These are phyloP conservation scores for Trichomycterus rosablanca DNA, from an alignment of 2,113 vertebrate species.

Conservation along the genomic window DNA sequence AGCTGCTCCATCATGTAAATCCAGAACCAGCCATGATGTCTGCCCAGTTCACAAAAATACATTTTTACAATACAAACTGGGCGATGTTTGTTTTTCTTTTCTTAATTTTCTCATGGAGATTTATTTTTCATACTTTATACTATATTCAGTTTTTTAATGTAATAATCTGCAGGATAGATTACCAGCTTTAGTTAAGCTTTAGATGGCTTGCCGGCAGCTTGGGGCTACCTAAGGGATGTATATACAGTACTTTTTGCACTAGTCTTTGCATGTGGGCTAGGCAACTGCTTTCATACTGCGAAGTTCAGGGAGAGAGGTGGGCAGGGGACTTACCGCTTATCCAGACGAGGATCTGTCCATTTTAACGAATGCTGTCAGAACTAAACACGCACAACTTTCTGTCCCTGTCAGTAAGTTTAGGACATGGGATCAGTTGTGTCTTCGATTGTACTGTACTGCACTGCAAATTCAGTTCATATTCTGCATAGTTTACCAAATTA, in stretches of 20 bases:
- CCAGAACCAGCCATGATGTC: conserved; percentile 33
- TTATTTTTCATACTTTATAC: conserved; percentile 45
- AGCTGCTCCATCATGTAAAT: conserved; percentile 69
- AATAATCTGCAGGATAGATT: conserved; percentile 53
- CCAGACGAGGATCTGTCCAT: conserved; percentile 44
- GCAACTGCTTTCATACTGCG: conserved; percentile 37
- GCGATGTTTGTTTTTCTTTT: conserved; percentile 30
- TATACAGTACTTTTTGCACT: conserved; percentile 27
- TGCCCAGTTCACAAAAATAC: conserved; percentile 32
- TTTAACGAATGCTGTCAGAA: conserved; percentile 57
- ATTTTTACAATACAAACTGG: conserved; percentile 3
- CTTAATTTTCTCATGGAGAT: conserved; percentile 37
- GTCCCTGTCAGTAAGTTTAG: conserved; percentile 37
- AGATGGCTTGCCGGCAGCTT: conserved; percentile 39
- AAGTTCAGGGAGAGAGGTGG: conserved; percentile 33
- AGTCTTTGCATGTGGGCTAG: conserved; percentile 50
- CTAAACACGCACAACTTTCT: conserved; percentile 58
- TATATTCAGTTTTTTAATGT: conserved; percentile 46
- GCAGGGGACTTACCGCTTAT: conserved; percentile 45
- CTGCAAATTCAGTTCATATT: conserved; percentile 3
- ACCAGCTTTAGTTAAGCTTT: conserved; percentile 41
- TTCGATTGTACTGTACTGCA: conserved; percentile 17
- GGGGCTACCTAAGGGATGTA: conserved; percentile 33
- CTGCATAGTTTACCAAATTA: background rate
- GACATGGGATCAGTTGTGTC: background rate